Base-by-base conservation (phyloP, 1,140 invertebrate genomes). In the Drosophila persimilis region DNA sequence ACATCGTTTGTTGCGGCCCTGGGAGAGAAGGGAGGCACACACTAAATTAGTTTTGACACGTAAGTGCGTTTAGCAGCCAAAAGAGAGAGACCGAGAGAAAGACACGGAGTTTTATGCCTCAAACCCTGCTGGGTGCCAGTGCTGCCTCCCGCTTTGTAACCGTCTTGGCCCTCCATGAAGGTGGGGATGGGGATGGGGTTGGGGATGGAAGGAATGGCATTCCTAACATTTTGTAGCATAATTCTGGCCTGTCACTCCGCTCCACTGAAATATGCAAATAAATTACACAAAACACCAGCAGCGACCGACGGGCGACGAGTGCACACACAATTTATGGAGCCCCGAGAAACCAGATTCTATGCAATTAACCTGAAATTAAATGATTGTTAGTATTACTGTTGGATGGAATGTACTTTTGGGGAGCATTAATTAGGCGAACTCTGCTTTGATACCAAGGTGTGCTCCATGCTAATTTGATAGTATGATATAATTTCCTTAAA, bases 11-110 rank as follows among this genome's bases (percentile, higher is more conserved):
- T 31, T 71, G 73, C 54, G 6, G 24, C 39, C 24, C 24, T 26
- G 24, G 24, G 15, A 2, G 17, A 11, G 5, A 26, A 24, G 13
- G 45, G 44, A 8, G 24, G 43, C 53, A 39, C 56, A 74, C 80
- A 83, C 88, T 88, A 88, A 86, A 86, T 86, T 86, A 86, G 83
- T 86, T 86, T 69, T 76, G 81, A 86, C 83, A 86, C 83, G 83
- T 81, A 88, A 86, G 81, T 86, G 81, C 81, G 83, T 86, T 86
- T 86, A 85, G 70, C 62, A 54, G 71, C 57, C 56, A 35, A 35
- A 48, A 24, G 17, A 44, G 8, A 26, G 56, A 74, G 51, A 47
- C 20, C 22, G 48, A 50, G 48, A 51, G 48, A 4, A 39, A 39
- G 11, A 11, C 35, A 39, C 8, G 31, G 31, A 35, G 31, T 35